Base-by-base conservation (phyloP, 2,797 vertebrate species). In the Lacerta agilis region DNA sequence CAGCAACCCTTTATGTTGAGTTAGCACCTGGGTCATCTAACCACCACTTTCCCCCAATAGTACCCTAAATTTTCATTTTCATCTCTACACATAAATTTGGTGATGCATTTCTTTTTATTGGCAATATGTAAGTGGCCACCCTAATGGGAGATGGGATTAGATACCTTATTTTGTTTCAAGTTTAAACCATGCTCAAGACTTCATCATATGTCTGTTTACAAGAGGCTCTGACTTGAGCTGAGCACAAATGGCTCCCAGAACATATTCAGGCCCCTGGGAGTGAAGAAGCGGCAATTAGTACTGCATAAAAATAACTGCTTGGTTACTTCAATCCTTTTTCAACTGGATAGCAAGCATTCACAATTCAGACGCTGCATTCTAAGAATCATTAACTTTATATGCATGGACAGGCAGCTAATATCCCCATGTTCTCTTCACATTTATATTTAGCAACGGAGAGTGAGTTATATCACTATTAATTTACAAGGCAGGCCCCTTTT, bases 401-500 rank as follows among this genome's bases (percentile, higher is more conserved):
- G 82, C 66, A 79, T 84, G 87, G 45, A 64, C 87, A 83, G 67
- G 66, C 75, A 88, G 82, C 49, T 88, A 71, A 88, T 84, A 45
- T 43, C 55, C 72, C 76, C 18, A 41, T 27, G 45, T 88, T 88
- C 45, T 45, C 49, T 83, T 41, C 75, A 83, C 29, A 72, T 84
- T 84, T 84, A 88, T 88, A 72, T 88, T 88, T 88, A 79, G 87
- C 75, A 84, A 72, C 49, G 72, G 75, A 88, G 45, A 84, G 66
- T 88, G 87, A 88, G 79, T 84, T 75, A 79, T 64, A 84, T 61
- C 45, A 88, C 87, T 88, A 64, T 88, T 88, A 88, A 83, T 83
- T 84, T 83, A 79, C 76, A 84, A 43, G 66, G 82, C 75, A 88
- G 79, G 66, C 87, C 82, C 82, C 41, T 88, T 88, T 84, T 88